These are phyloP conservation scores for Plecturocebus donacophilus DNA, from an alignment of 2,113 vertebrate species.

Conservation along the genomic window DNA sequence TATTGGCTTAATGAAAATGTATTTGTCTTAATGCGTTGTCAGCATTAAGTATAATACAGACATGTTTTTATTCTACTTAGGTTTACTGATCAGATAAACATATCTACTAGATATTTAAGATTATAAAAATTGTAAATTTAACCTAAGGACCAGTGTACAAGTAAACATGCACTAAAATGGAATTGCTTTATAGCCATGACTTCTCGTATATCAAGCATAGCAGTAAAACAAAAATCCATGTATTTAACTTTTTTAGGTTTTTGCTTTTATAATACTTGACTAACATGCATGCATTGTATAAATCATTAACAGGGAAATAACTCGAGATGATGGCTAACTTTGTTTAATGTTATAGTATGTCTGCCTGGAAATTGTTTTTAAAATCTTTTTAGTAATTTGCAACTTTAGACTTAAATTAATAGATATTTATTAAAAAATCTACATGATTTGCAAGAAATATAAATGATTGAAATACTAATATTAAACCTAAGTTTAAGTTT, in stretches of 20 bases:
- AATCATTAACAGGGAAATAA: neutral
- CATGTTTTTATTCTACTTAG: constrained; percentile 11
- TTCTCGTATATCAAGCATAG: neutral
- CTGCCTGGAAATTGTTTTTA: neutral
- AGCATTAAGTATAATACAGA: neutral
- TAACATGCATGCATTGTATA: neutral
- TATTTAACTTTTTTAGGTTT: neutral
- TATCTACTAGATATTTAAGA: neutral
- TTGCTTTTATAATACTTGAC: neutral
- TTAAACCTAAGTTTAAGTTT: neutral
- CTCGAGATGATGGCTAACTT: neutral
- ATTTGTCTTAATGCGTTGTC: neutral
- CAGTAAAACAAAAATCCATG: neutral
- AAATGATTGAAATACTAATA: constrained; percentile 4
- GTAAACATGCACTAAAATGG: neutral
- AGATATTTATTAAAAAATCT: neutral
- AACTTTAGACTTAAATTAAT: neutral
- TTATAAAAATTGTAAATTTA: constrained; percentile 29
- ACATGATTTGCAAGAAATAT: neutral
- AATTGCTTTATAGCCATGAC: neutral
- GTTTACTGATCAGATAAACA: neutral
- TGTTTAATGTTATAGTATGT: neutral
- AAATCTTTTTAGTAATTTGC: neutral
- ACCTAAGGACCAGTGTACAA: neutral
- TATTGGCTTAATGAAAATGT: neutral